Conservation (phyloP, 2,113 vertebrate genomes). For the Bostrychus sinensis region DNA sequence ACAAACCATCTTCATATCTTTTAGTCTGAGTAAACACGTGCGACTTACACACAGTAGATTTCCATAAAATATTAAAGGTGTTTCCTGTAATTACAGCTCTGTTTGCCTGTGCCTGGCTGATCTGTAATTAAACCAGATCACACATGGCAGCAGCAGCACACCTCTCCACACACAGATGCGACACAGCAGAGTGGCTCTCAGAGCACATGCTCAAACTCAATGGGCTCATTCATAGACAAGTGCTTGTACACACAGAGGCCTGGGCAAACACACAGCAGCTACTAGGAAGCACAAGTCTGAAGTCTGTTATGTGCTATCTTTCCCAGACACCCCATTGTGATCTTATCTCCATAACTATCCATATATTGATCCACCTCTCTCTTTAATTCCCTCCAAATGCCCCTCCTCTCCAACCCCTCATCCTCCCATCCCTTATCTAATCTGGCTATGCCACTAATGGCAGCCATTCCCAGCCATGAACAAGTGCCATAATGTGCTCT, state of each 20-base stretch:
- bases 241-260: constrained; percentile 34
- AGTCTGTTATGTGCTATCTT: constrained; percentile 64
- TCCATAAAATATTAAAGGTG: constrained; percentile 92
- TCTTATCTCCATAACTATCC: constrained; percentile 77
- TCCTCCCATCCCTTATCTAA: constrained; percentile 74
- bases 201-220: constrained; percentile 59
- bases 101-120: constrained; percentile 86
- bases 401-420: constrained; percentile 43
- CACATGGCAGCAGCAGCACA: constrained; percentile 52
- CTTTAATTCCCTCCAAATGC: constrained; percentile 77
- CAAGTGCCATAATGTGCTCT: constrained; percentile 79
- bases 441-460: constrained; percentile 78
- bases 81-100: constrained; percentile 92
- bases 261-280: constrained; percentile 42
- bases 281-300: constrained; percentile 35
- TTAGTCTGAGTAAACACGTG: constrained; percentile 49
- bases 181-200: constrained; percentile 37
- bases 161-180: constrained; percentile 34
- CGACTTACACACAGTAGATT: constrained; percentile 74
- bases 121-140: constrained; percentile 90
- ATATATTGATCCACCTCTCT: constrained; percentile 78
- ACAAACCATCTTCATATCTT: constrained; percentile 25
- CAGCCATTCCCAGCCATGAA: constrained; percentile 76
- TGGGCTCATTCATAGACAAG: constrained; percentile 65
- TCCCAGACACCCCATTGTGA: constrained; percentile 73